phyloP scores from a whole-genome alignment of 2,888 invertebrate genomes.

The Polyploca ridens region DNA sequence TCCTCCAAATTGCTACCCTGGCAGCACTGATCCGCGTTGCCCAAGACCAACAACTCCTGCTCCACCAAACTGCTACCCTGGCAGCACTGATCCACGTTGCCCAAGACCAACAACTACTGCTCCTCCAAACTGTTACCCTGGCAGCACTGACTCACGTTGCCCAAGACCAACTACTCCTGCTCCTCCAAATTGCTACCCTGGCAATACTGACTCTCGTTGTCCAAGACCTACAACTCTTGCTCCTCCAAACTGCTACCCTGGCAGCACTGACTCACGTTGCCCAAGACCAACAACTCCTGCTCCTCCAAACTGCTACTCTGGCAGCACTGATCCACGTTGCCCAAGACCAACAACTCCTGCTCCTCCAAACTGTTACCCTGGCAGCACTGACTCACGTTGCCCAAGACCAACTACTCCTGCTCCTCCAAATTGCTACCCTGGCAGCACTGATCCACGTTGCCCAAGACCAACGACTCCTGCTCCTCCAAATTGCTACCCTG shows the following conservation, averaged over 20 bases:
- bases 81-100: constrained; percentile 35
- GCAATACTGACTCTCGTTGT: no score
- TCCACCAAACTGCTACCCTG: constrained; percentile 45
- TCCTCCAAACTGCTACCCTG: no score
- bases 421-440: constrained; percentile 57
- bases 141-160: constrained; percentile 37
- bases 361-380: constrained; percentile 38
- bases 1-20: constrained; percentile 40
- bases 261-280: no score
- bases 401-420: constrained; percentile 50
- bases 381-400: constrained; percentile 53
- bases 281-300: constrained; percentile 36
- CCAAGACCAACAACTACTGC: constrained; percentile 37
- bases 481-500: constrained; percentile 31
- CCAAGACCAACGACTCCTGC: constrained; percentile 47
- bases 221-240: no score
- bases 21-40: constrained; percentile 31
- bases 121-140: constrained; percentile 47
- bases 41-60: constrained; percentile 48
- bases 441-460: constrained; percentile 54
- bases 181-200: constrained; percentile 45
- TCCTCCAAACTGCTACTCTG: neutral
- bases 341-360: neutral
- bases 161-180: constrained; percentile 35
- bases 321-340: neutral